Conservation (phyloP, 1,140 invertebrate genomes). For the Brachionus angularis region DNA sequence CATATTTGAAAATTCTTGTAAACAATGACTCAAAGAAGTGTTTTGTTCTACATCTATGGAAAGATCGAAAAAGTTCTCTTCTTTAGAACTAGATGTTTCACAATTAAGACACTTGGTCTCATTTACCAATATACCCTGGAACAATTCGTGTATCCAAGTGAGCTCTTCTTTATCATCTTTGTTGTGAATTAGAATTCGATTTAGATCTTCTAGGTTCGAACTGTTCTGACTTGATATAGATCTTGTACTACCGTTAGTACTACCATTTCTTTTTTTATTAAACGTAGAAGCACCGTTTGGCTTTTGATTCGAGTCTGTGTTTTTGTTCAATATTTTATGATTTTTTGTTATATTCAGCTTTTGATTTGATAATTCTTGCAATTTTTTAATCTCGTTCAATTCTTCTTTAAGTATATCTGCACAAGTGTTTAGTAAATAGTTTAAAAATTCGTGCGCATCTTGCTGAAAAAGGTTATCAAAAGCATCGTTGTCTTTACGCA, state of each 20-base stretch:
- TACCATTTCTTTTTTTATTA: slow-evolving; percentile 45
- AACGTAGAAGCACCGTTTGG: neutral
- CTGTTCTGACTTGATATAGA: slow-evolving; percentile 37
- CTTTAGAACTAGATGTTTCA: slow-evolving; percentile 95
- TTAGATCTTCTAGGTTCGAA: slow-evolving; percentile 45
- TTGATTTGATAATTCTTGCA: neutral
- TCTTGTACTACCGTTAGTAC: slow-evolving; percentile 45
- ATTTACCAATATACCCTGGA: slow-evolving; percentile 96
- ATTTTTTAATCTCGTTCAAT: slow-evolving; percentile 35
- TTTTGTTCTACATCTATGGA: slow-evolving; percentile 99
- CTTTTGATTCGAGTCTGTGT: neutral
- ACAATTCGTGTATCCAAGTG: slow-evolving; percentile 99
- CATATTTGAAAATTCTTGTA: slow-evolving; percentile 93
- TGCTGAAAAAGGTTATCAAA: slow-evolving; percentile 99
- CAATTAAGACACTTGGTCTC: slow-evolving; percentile 98
- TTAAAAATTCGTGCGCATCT: slow-evolving; percentile 99
- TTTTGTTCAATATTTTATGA: slow-evolving; percentile 3
- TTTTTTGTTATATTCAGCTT: slow-evolving; percentile 32
- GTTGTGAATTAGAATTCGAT: slow-evolving; percentile 5
- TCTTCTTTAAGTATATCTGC: slow-evolving; percentile 58
- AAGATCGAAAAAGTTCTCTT: slow-evolving; percentile 98
- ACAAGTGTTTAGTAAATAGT: slow-evolving; percentile 87
- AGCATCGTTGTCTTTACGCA: slow-evolving; percentile 95
- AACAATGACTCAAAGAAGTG: slow-evolving; percentile 95
- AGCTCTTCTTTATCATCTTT: slow-evolving; percentile 68